Conservation (phyloP, 1,140 invertebrate genomes). For the Homarus americanus region DNA sequence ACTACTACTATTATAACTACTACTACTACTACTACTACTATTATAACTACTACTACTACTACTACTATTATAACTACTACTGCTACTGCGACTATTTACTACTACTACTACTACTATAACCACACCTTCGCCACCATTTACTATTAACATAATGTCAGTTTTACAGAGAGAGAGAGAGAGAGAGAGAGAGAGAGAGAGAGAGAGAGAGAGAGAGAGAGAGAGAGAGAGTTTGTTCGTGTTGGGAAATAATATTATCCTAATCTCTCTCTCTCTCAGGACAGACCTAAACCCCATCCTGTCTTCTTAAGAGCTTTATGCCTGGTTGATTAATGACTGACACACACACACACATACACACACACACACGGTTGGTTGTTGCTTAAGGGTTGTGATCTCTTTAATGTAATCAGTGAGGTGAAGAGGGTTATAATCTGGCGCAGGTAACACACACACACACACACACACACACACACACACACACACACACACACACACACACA, state of each 20-base stretch:
- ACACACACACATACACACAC: slow-evolving; percentile 3
- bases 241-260: not conserved
- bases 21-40: slow-evolving; percentile 12
- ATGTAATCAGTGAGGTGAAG: not conserved
- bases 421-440: not conserved
- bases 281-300: no score
- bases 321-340: not conserved
- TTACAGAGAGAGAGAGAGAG: slow-evolving; percentile 39
- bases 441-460: no score
- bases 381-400: not conserved
- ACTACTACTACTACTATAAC: no score
- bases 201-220: slow-evolving; percentile 31
- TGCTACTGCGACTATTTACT: not conserved
- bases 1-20: slow-evolving; percentile 1
- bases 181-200: slow-evolving; percentile 39
- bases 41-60: slow-evolving; percentile 6
- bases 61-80: not conserved
- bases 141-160: no score
- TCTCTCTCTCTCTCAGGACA: not conserved
- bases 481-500: slow-evolving; percentile 14
- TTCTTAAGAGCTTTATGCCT: not conserved
- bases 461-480: slow-evolving; percentile 13
- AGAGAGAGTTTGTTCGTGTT: no score
- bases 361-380: no score
- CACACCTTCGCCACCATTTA: no score